A percentile compares a stretch with the other conserved stretches of the same genome.
phyloP scores from a whole-genome alignment of 2,797 vertebrate genomes.

The Clamator glandarius region DNA sequence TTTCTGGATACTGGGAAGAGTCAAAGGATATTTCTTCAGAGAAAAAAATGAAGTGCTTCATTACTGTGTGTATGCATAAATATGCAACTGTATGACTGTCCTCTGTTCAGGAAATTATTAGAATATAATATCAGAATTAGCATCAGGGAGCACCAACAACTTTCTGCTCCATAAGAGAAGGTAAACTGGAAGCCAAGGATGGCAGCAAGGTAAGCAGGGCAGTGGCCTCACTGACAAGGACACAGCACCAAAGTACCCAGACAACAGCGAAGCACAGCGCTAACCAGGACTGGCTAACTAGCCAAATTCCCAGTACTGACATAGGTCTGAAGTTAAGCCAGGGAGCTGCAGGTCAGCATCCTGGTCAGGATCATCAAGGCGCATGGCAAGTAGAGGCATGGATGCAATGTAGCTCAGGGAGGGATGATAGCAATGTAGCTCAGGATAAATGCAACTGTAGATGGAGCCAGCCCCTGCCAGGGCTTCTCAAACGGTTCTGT shows the following conservation, averaged over 20 bases:
- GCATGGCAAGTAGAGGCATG: not conserved
- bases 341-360: not conserved
- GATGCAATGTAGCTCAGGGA: accelerated
- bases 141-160: not conserved
- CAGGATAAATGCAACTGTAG: not conserved
- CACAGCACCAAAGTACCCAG: not conserved
- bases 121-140: not conserved
- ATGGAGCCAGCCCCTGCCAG: not conserved
- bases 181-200: not conserved
- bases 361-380: not conserved
- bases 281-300: not conserved
- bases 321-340: not conserved
- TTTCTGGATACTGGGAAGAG: not conserved
- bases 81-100: not conserved
- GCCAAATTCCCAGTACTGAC: not conserved
- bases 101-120: not conserved
- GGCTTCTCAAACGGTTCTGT: not conserved
- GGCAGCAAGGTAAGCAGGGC: not conserved
- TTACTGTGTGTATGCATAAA: not conserved
- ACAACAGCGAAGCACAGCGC: not conserved
- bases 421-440: accelerated
- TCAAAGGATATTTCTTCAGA: not conserved
- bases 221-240: not conserved
- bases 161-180: not conserved
- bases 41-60: not conserved